Evolutionary conservation across 2,888 invertebrate genomes (phyloP), one percentile per base, ranked within the genome.

Genomic region (Norana najaformis): DNA sequence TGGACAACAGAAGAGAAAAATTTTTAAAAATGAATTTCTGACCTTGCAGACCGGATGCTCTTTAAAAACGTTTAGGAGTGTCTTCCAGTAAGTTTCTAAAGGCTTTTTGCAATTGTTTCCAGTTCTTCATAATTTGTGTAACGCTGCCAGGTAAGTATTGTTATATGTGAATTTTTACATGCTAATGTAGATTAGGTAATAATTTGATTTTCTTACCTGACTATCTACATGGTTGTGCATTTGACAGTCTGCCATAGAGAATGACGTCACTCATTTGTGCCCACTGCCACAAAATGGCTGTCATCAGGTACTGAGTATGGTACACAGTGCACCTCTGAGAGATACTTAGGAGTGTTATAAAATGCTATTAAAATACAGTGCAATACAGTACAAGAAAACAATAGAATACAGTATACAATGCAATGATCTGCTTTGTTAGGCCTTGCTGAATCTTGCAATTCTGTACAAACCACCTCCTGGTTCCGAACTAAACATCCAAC

Each of bases 391-490:
- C n/a, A n/a, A n/a, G n/a, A n/a, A n/a, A n/a, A n/a, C n/a, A n/a
- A n/a, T n/a, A n/a, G n/a, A n/a, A n/a, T 69, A 69, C n/a, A n/a
- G 30, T 69, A 69, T n/a, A 69, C n/a, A n/a, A 69, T 69, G n/a
- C 69, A 69, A 69, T 69, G 69, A n/a, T 47, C 47, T 47, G 47
- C 11, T 69, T 69, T 69, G 30, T n/a, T 39, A 89, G 89, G 89
- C 89, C n/a, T 5, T 93, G 53, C 90, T 94, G 35, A 93, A 93
- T 89, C 39, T 94, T 90, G 93, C 92, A 89, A 91, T 94, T 35
- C 92, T 91, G 18, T 94, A 94, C 91, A 93, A 90, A n/a, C 93
- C 94, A 53, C 93, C 93, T 14, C 91, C 93, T 4, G 93, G 93
- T 35, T 91, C 92, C 8, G 91, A 91, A 14, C 91, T 82, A 36